phyloP scores from a whole-genome alignment of 2,888 invertebrate species.

The Lycia hirtaria region DNA sequence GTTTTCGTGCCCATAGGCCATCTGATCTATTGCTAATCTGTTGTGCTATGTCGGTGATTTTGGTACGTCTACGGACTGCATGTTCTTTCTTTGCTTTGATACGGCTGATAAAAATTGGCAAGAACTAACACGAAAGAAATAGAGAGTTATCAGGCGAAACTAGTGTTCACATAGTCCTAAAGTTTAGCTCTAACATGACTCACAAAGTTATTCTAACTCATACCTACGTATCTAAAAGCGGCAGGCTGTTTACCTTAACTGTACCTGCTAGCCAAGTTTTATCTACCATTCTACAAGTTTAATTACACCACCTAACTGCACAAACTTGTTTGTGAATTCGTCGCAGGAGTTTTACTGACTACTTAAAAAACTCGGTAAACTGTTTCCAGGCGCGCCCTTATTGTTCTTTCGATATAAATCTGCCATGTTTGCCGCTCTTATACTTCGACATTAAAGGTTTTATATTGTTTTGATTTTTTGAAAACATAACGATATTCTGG shows the following conservation, averaged over 20 bases:
- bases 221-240: conserved; percentile 10
- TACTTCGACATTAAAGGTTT: not conserved
- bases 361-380: conserved; percentile 27
- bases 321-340: conserved; percentile 15
- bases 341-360: conserved; percentile 10
- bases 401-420: conserved; percentile 12
- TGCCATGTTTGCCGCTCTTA: conserved; percentile 2
- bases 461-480: conserved; percentile 5
- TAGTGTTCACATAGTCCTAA: not conserved
- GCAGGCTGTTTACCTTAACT: conserved; percentile 12
- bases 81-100: no score
- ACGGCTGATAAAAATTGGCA: no score
- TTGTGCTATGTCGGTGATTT: no score
- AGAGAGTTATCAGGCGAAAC: not conserved
- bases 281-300: conserved; percentile 15
- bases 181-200: conserved; percentile 3
- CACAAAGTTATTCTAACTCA: conserved; percentile 11
- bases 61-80: no score
- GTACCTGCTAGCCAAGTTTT: conserved; percentile 4
- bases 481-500: conserved; percentile 5
- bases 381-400: conserved; percentile 7
- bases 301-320: conserved; percentile 21
- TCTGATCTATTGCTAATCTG: no score
- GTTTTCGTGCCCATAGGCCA: no score
- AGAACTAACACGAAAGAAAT: not conserved